Evolutionary conservation across 2,797 vertebrate genomes (phyloP), one percentile per base, ranked within the genome.

Genomic region (Brachyrhaphis roseni): DNA sequence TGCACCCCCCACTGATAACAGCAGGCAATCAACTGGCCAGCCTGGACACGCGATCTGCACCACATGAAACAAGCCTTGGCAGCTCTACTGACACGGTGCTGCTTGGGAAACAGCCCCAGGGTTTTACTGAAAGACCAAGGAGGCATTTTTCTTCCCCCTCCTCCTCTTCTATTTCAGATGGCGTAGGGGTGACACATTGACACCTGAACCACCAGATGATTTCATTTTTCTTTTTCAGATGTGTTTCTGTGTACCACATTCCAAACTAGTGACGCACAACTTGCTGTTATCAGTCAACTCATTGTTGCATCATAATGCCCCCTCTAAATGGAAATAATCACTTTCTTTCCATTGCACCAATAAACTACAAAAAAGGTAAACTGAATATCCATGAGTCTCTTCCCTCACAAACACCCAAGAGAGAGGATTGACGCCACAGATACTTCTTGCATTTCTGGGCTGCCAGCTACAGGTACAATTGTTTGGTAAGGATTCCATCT

Each of bases 1-100:
- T 79, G 81, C 88, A 88, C 82, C 89, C 82, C 76, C 84, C 84
- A 66, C 91, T 90, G 89, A 94, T 92, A 94, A 93, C 92, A 91
- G 91, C 93, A 90, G 83, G 94, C 90, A 92, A 94, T 94, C 92
- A 94, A 88, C 84, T 81, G 88, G 85, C 93, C 92, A 90, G 95
- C 91, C 92, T 90, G 90, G 90, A 93, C 95, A 89, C 77, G 93
- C 85, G 41, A 84, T 88, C 80, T 76, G 82, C 84, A 77, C 43
- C 1, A 88, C 87, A 81, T 80, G 78, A 90, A 93, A 90, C 94
- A 90, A 91, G 88, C 82, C 90, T 68, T 47, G 0, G 81, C 92
- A 91, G 86, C 85, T 84, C 82, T 78, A 82, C 90, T 86, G 85
- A 89, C 91, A 88, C 75, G 43, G 72, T 3, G 64, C 82, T 74